Conservation (phyloP, 2,113 vertebrate genomes). For the Myodes glareolus region DNA sequence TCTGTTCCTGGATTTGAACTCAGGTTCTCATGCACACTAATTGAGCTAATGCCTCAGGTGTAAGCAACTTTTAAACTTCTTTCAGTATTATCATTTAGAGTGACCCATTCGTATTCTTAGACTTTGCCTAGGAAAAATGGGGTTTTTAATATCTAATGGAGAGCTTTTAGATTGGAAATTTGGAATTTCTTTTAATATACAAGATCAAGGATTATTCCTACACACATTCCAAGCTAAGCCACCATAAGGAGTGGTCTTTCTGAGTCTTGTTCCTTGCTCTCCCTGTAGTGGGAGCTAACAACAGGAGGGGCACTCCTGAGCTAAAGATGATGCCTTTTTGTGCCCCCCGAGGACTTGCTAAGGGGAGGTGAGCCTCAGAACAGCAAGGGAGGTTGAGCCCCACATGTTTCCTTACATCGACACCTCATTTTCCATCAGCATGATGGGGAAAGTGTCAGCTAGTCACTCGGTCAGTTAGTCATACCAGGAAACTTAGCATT, state of each 20-base stretch:
- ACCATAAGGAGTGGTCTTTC: not conserved
- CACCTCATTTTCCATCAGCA: slow-evolving; percentile 61
- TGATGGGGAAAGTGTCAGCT: not conserved
- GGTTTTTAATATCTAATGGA: not conserved
- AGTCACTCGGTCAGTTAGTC: slow-evolving; percentile 53
- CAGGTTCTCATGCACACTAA: not conserved
- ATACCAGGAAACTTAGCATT: slow-evolving; percentile 42
- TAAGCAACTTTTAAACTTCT: not conserved
- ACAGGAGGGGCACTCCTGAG: not conserved
- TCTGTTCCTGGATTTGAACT: not conserved
- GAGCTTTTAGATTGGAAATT: not conserved
- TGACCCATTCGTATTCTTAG: not conserved
- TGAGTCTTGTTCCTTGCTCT: not conserved
- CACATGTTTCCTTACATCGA: not conserved
- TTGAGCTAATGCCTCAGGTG: not conserved
- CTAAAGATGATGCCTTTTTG: not conserved
- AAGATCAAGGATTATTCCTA: not conserved
- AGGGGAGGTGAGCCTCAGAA: not conserved
- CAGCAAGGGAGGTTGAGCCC: not conserved
- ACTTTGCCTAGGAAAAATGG: not conserved
- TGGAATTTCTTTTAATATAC: not conserved
- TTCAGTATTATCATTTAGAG: slow-evolving; percentile 14
- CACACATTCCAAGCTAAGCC: not conserved
- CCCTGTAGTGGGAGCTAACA: not conserved
- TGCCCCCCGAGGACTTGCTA: not conserved